Conservation (phyloP, 2,797 vertebrate species). For the Clarias fuscus region DNA sequence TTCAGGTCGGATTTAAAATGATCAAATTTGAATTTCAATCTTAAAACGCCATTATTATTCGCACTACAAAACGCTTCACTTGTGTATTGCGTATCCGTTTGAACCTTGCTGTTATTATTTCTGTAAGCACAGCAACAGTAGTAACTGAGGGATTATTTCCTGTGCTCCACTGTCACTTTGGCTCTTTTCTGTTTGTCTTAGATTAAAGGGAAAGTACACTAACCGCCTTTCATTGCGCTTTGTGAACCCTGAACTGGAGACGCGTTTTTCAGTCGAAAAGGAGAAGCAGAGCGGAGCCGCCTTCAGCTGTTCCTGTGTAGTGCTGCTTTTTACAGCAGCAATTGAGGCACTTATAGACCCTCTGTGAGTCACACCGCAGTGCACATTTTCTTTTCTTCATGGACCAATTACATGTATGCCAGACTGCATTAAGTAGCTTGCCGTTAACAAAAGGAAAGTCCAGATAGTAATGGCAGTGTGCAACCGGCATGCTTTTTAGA, state of each 20-base stretch:
- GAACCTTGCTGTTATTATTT: neutral
- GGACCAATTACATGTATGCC: neutral
- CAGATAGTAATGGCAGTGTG: neutral
- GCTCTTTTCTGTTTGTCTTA: conserved; percentile 58
- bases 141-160: neutral
- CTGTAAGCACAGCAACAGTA: neutral
- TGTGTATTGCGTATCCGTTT: neutral
- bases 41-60: neutral
- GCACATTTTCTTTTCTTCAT: conserved; percentile 26
- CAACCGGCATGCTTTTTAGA: neutral
- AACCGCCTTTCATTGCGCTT: conserved; percentile 91
- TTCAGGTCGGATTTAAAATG: neutral
- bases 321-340: conserved; percentile 84
- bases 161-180: neutral
- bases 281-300: conserved; percentile 95
- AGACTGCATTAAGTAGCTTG: conserved; percentile 9
- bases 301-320: conserved; percentile 92
- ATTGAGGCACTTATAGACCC: conserved; percentile 90
- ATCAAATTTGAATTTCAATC: neutral
- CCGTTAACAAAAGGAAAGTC: conserved; percentile 6
- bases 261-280: conserved; percentile 92
- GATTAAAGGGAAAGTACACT: conserved; percentile 89
- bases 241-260: conserved; percentile 89
- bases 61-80: neutral
- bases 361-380: conserved; percentile 69